Evolutionary conservation across 2,888 invertebrate genomes (phyloP).

Genomic region (Vesta saturnalis): DNA sequence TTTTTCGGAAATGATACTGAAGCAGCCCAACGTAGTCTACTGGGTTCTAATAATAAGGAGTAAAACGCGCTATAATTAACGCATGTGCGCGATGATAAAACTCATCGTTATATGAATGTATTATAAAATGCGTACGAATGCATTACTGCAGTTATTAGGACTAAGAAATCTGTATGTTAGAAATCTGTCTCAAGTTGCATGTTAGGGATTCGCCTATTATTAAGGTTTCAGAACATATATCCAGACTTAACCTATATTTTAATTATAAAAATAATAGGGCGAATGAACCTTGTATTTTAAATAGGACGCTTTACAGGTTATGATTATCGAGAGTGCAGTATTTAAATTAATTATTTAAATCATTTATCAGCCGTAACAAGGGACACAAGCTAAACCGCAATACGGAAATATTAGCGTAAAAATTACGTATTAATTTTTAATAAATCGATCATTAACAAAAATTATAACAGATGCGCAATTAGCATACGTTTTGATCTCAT

Average conservation of each 20-base stretch:
- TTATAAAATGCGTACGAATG: neutral
- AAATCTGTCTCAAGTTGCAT: neutral
- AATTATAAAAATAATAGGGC: conserved; percentile 17
- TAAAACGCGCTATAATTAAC: conserved; percentile 33
- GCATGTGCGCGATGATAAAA: conserved; percentile 14
- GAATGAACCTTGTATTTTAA: conserved; percentile 16
- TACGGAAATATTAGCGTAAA: too few relatives aligned
- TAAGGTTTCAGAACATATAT: conserved; percentile 5
- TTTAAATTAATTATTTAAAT: neutral
- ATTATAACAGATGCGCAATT: too few relatives aligned
- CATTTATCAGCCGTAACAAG: neutral
- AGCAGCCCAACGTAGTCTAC: conserved; percentile 37
- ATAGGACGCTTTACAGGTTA: conserved; percentile 6
- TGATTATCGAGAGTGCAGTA: neutral
- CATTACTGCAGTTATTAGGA: conserved; percentile 7
- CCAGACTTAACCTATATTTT: conserved; percentile 20
- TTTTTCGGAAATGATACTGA: conserved; percentile 15
- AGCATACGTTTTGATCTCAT: too few relatives aligned
- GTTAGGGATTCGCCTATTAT: neutral
- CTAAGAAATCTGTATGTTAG: neutral
- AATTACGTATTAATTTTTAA: too few relatives aligned
- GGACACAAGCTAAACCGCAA: neutral
- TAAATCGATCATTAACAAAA: too few relatives aligned
- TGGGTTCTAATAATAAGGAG: conserved; percentile 31
- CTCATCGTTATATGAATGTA: conserved; percentile 5